Conservation (phyloP, 2,888 invertebrate genomes). For the Iselma pallidipennis region DNA sequence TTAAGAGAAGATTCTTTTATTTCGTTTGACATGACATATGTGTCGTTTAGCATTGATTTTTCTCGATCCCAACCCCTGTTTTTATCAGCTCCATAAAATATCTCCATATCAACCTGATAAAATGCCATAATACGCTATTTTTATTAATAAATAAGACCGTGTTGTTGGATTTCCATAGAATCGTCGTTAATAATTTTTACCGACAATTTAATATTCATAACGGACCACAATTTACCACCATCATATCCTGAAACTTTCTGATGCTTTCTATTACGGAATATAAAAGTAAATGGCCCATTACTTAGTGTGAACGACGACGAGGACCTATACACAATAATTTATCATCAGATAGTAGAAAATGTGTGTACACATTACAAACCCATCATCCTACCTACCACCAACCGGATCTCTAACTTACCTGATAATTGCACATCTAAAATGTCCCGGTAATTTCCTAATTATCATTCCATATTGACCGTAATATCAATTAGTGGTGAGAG, state of each 20-base stretch:
- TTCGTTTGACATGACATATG: too few species aligned
- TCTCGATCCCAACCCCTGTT: not conserved
- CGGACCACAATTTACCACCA: conserved; percentile 1
- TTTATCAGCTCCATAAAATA: not conserved
- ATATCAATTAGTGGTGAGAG: conserved; percentile 28
- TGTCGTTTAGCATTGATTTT: too few species aligned
- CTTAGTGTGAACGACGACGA: conserved; percentile 1
- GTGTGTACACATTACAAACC: not conserved
- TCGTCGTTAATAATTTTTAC: conserved; percentile 4
- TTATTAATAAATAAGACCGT: conserved; percentile 11
- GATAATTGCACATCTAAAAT: conserved; percentile 34
- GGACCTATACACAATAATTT: too few species aligned
- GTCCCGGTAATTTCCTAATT: conserved; percentile 33
- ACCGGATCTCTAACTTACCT: not conserved
- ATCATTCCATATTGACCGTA: conserved; percentile 28
- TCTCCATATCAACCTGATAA: not conserved
- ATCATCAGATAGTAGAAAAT: not conserved
- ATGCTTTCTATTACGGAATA: conserved; percentile 2
- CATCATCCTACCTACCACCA: not conserved
- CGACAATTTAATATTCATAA: conserved; percentile 14
- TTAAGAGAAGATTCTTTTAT: too few species aligned
- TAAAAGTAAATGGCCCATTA: conserved; percentile 24
- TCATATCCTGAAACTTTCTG: conserved; percentile 1
- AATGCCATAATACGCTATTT: too few species aligned
- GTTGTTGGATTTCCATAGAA: conserved; percentile 2